These are phyloP conservation scores for Athripsodes cinereus DNA, from an alignment of 2,888 invertebrate species.

Conservation along the genomic window DNA sequence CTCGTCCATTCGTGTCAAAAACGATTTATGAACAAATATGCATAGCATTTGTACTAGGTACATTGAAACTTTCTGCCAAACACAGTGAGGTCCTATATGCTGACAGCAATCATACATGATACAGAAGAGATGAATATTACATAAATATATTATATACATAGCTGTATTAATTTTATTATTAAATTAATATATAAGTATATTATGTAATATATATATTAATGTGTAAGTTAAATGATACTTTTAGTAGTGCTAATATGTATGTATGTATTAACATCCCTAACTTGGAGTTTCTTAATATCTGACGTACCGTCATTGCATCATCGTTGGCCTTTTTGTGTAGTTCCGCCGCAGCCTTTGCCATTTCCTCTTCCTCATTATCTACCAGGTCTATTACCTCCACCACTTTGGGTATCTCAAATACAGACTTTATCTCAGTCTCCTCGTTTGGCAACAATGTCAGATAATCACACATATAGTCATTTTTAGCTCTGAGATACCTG, in stretches of 20 bases:
- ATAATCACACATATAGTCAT: constrained; percentile 47
- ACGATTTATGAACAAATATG: no score
- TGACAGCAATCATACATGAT: no score
- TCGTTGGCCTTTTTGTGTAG: constrained; percentile 36
- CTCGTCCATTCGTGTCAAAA: no score
- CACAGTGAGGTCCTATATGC: no score
- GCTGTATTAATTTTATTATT: no score
- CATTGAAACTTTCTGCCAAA: no score
- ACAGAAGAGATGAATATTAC: no score
- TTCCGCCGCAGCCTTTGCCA: constrained; percentile 29
- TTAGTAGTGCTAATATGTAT: constrained; percentile 4
- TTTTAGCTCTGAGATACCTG: constrained; percentile 47
- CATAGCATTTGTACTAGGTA: no score
- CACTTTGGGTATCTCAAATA: constrained; percentile 32
- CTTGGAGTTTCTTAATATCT: background rate
- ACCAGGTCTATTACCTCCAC: constrained; percentile 41
- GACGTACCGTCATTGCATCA: constrained; percentile 41
- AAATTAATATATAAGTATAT: no score
- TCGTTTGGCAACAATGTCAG: constrained; percentile 45
- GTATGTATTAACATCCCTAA: background rate
- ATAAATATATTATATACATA: no score
- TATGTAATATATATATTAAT: no score
- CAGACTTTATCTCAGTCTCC: constrained; percentile 32
- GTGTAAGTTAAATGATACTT: background rate
- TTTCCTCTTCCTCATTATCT: constrained; percentile 30